A percentile compares a stretch with the other conserved stretches of the same genome.
Evolutionary conservation across 2,113 vertebrate species (phyloP).

Genomic region (Collichthys lucidus): DNA sequence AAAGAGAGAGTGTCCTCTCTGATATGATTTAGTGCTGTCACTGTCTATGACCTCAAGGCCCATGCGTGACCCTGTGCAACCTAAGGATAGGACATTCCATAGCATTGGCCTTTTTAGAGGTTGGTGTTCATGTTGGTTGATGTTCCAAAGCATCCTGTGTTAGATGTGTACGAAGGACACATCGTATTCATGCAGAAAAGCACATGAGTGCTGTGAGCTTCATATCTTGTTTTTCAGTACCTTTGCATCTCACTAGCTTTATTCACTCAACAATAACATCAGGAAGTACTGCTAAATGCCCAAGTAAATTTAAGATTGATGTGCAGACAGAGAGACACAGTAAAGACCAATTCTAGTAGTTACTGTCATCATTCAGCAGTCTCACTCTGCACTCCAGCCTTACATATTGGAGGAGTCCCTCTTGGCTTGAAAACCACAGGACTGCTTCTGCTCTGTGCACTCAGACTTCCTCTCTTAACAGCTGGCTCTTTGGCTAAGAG

Average conservation of each 20-base stretch:
- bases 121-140: too few relatives aligned
- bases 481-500: slow-evolving; percentile 72
- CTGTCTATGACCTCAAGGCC: too few relatives aligned
- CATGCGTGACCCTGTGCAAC: too few relatives aligned
- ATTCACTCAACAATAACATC: neutral
- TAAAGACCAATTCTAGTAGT: neutral
- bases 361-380: neutral
- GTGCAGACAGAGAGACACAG: neutral
- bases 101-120: too few relatives aligned
- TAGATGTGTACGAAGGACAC: too few relatives aligned
- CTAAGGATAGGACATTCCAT: too few relatives aligned
- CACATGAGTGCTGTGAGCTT: neutral
- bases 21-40: too few relatives aligned
- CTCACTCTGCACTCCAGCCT: slow-evolving; percentile 27
- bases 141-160: too few relatives aligned
- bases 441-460: slow-evolving; percentile 31
- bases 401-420: slow-evolving; percentile 39
- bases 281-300: neutral
- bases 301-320: neutral
- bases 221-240: neutral
- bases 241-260: neutral
- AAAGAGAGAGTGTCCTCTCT: too few relatives aligned
- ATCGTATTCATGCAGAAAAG: neutral
- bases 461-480: slow-evolving; percentile 62
- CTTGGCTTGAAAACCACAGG: slow-evolving; percentile 42